Percentiles rank a stretch among this genome's conserved stretches.
Evolutionary conservation across 2,113 vertebrate genomes (phyloP).

Genomic region (Tautogolabrus adspersus): DNA sequence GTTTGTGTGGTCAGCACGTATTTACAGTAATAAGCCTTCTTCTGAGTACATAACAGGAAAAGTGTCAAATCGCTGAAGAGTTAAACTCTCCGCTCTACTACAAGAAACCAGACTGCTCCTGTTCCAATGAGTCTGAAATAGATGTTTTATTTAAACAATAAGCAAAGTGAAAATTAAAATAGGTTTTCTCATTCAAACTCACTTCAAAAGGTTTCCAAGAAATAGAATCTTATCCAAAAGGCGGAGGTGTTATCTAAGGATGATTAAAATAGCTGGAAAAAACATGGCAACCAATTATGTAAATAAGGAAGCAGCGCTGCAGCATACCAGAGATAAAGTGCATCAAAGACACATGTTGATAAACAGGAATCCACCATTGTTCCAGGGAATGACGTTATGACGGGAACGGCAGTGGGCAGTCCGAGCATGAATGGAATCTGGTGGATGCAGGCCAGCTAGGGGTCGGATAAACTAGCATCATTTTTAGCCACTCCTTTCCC

Average conservation of each 20-base stretch:
- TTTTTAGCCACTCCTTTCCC: conserved; percentile 57
- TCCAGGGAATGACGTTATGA: conserved; percentile 68
- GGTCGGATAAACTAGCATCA: conserved; percentile 51
- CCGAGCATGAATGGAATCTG: conserved; percentile 74
- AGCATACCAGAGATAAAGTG: conserved; percentile 67
- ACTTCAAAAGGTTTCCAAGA: conserved; percentile 17
- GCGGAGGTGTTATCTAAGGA: conserved; percentile 11
- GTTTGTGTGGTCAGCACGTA: conserved; percentile 53
- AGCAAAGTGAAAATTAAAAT: conserved; percentile 37
- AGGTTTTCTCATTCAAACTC: conserved; percentile 16
- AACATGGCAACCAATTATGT: conserved; percentile 12
- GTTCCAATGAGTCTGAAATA: conserved; percentile 28
- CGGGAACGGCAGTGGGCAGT: conserved; percentile 69
- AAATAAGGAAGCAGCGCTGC: conserved; percentile 58
- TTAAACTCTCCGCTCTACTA: conserved; percentile 25
- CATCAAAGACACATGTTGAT: conserved; percentile 63
- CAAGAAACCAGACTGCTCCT: conserved; percentile 6
- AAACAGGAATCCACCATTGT: conserved; percentile 82
- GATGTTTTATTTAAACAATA: conserved; percentile 33
- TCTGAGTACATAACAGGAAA: conserved; percentile 60
- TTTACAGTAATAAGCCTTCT: conserved; percentile 56
- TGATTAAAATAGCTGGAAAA: conserved; percentile 16
- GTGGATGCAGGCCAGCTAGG: conserved; percentile 63
- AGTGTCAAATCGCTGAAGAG: conserved; percentile 46
- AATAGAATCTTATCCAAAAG: conserved; percentile 14